Conservation (phyloP, 2,888 invertebrate species). For the Sympetrum striolatum region DNA sequence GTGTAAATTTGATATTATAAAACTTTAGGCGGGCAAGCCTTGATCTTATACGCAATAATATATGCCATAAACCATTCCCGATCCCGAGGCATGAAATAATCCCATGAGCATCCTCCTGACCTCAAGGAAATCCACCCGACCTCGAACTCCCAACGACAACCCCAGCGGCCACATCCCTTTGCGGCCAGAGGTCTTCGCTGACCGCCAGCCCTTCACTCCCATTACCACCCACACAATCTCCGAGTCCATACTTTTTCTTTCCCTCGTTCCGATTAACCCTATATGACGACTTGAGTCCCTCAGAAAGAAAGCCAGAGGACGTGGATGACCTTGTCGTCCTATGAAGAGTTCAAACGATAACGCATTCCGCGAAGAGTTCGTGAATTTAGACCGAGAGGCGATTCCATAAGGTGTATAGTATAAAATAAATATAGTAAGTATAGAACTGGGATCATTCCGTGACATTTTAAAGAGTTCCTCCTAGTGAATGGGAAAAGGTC, state of each 20-base stretch:
- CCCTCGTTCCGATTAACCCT: constrained; percentile 15
- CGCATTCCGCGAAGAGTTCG: not conserved
- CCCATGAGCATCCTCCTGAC: not conserved
- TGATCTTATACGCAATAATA: too few relatives aligned
- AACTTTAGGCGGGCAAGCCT: too few relatives aligned
- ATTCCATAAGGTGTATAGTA: too few relatives aligned
- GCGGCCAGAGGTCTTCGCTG: not conserved
- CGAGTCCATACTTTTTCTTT: not conserved
- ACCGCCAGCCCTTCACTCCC: not conserved
- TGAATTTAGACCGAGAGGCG: too few relatives aligned
- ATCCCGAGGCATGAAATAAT: too few relatives aligned
- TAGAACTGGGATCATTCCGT: too few relatives aligned
- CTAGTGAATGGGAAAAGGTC: too few relatives aligned
- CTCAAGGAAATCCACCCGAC: not conserved
- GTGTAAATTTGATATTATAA: too few relatives aligned
- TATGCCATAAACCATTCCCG: too few relatives aligned
- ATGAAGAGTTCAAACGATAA: not conserved
- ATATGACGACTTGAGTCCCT: not conserved
- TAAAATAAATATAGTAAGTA: too few relatives aligned
- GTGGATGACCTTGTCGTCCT: not conserved
- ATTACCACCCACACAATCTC: not conserved
- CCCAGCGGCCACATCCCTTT: not conserved
- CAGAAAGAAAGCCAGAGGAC: not conserved
- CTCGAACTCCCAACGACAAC: not conserved
- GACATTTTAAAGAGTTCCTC: too few relatives aligned